These are phyloP conservation scores for Vanacampus margaritifer DNA, from an alignment of 2,113 vertebrate species.

Conservation along the genomic window DNA sequence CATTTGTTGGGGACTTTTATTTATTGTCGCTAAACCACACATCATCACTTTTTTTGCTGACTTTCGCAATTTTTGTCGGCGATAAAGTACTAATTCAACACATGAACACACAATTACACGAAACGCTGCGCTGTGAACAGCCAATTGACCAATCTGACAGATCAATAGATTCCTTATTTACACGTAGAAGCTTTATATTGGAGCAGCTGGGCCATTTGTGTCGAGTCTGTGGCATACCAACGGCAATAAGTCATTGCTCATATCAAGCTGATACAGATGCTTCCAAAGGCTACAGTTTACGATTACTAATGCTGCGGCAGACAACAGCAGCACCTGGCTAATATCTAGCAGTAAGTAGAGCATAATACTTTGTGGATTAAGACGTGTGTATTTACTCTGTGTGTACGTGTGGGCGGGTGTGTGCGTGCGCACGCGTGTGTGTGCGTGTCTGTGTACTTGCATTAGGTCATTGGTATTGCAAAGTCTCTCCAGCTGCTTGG, in stretches of 20 bases:
- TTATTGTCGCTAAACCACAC: background rate
- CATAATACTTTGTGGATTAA: constrained; percentile 52
- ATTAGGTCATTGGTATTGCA: constrained; percentile 66
- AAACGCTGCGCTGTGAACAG: constrained; percentile 8
- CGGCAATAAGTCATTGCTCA: constrained; percentile 41
- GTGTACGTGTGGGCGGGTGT: constrained; percentile 25
- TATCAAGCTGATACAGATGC: constrained; percentile 64
- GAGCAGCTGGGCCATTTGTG: constrained; percentile 30
- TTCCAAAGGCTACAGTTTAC: constrained; percentile 49
- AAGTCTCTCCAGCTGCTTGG: constrained; percentile 57
- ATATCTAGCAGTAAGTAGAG: constrained; percentile 55
- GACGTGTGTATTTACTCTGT: constrained; percentile 26
- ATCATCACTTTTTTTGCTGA: too few relatives aligned
- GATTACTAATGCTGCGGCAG: constrained; percentile 46
- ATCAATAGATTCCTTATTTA: background rate
- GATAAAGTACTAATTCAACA: background rate
- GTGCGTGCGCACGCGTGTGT: constrained; percentile 21
- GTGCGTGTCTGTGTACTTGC: constrained; percentile 34
- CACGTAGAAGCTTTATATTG: constrained; percentile 15
- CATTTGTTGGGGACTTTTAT: too few relatives aligned
- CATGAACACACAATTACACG: background rate
- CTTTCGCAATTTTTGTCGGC: too few relatives aligned
- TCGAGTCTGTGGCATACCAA: constrained; percentile 55
- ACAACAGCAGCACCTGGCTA: constrained; percentile 69
- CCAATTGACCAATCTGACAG: constrained; percentile 17